Base-by-base conservation (phyloP, 2,113 vertebrate genomes). In the Saimiri boliviensis region DNA sequence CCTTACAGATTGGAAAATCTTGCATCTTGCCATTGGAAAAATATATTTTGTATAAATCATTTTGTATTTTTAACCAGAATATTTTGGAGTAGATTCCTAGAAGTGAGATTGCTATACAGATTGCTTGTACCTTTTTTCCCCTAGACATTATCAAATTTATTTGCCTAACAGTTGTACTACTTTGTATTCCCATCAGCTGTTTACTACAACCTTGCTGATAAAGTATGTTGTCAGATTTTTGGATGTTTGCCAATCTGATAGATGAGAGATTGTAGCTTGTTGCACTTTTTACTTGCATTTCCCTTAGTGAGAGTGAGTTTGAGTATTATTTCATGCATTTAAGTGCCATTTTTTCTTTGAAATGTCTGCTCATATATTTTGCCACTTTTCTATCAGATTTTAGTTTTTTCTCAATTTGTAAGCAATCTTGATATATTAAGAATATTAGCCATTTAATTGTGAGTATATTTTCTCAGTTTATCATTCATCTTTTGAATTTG, bases 401-500 rank as follows among this genome's bases (percentile, higher is more conserved):
- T 85, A 35, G 40, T 89, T 94, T 90, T 54, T 58, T 86, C 20
- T 93, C 21, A 68, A 42, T 81, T 86, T 89, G 14, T 81, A 66
- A 71, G 45, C 42, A 86, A 0, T 63, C 25, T 89, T 85, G 87
- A 42, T 37, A 49, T 58, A 58, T 90, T 94, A 89, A 66, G n/a
- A 21, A 68, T 89, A 88, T 93, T 94, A 80, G 21, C 30, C 47
- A 68, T 37, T 81, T 80, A 60, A 68, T 8, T 47, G 16, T 16
- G 93, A 74, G 79, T 92, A 89, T 37, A 27, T 88, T 71, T 92
- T 81, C 37, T 95, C 71, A 80, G 45, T 74, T 79, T 71, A 47
- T 70, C 70, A 82, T 74, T 71, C 54, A 12, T 47, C 35, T 27
- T 92, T 79, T 92, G 66, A 52, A 16, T 89, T 94, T 84, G 54